Percentiles rank a stretch among this genome's conserved stretches.
Evolutionary conservation across 2,888 invertebrate species (phyloP).

Genomic region (Drosophila hawaiiensis): DNA sequence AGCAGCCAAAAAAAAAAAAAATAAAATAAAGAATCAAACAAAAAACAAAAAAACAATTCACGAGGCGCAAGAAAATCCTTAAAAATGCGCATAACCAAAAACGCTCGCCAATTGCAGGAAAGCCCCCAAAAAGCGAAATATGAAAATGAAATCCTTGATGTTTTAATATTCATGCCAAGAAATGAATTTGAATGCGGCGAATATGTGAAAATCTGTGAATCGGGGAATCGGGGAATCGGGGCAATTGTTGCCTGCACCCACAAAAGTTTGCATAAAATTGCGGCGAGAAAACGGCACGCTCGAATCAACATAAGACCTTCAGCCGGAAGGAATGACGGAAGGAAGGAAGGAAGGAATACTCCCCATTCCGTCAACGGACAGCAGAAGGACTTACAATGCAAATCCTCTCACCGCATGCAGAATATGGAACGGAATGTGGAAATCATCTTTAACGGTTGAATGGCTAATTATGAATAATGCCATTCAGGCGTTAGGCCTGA

Average conservation of each 20-base stretch:
- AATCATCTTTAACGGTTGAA: constrained; percentile 84
- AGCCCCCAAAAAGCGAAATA: background rate
- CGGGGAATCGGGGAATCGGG: background rate
- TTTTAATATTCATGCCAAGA: constrained; percentile 72
- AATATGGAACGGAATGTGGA: constrained; percentile 58
- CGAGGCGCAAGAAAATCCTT: constrained; percentile 53
- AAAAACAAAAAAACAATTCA: constrained; percentile 28
- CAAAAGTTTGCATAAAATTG: constrained; percentile 63
- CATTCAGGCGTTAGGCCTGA: constrained; percentile 59
- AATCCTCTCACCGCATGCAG: constrained; percentile 71
- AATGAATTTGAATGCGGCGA: constrained; percentile 55
- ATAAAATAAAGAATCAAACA: background rate
- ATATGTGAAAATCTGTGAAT: constrained; percentile 2
- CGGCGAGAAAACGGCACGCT: constrained; percentile 59
- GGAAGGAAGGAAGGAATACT: constrained; percentile 2
- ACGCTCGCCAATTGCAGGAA: constrained; percentile 41
- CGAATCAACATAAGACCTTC: constrained; percentile 77
- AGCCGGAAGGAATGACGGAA: constrained; percentile 26
- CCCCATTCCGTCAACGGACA: background rate
- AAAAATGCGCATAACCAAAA: constrained; percentile 74
- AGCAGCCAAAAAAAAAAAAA: background rate
- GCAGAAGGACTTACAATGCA: constrained; percentile 61
- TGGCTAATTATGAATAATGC: constrained; percentile 83
- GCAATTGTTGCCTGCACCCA: constrained; percentile 8
- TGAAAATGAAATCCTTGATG: constrained; percentile 25